Evolutionary conservation across 2,113 vertebrate genomes (phyloP).

Genomic region (Misgurnus anguillicaudatus): DNA sequence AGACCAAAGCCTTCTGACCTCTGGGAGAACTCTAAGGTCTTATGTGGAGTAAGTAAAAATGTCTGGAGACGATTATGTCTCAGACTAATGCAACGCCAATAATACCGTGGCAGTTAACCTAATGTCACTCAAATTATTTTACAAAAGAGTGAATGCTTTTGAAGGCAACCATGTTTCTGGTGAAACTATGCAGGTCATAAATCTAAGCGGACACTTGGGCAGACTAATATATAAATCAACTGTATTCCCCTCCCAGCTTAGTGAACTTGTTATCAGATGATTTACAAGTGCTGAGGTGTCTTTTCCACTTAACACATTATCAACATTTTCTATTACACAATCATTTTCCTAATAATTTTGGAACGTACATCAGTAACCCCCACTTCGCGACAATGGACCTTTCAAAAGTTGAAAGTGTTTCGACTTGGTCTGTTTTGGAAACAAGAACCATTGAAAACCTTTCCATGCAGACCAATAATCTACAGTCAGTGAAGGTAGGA

Average conservation of each 20-base stretch:
- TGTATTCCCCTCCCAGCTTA: constrained; percentile 1
- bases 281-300: neutral
- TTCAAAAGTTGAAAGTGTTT: constrained; percentile 44
- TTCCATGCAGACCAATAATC: constrained; percentile 34
- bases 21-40: constrained; percentile 45
- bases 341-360: neutral
- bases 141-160: constrained; percentile 39
- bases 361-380: constrained; percentile 3
- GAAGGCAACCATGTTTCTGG: constrained; percentile 44
- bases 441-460: constrained; percentile 34
- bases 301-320: constrained; percentile 2
- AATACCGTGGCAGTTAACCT: constrained; percentile 25
- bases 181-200: constrained; percentile 36
- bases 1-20: constrained; percentile 33
- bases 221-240: constrained; percentile 42
- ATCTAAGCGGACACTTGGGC: constrained; percentile 46
- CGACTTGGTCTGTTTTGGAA: constrained; percentile 53
- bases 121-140: constrained; percentile 41
- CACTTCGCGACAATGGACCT: neutral
- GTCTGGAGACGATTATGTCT: constrained; percentile 11
- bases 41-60: constrained; percentile 33
- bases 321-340: neutral
- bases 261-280: constrained; percentile 22
- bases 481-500: constrained; percentile 50
- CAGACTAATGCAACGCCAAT: constrained; percentile 6